Evolutionary conservation across 2,888 invertebrate genomes (phyloP).

Genomic region (Julus scanicus): DNA sequence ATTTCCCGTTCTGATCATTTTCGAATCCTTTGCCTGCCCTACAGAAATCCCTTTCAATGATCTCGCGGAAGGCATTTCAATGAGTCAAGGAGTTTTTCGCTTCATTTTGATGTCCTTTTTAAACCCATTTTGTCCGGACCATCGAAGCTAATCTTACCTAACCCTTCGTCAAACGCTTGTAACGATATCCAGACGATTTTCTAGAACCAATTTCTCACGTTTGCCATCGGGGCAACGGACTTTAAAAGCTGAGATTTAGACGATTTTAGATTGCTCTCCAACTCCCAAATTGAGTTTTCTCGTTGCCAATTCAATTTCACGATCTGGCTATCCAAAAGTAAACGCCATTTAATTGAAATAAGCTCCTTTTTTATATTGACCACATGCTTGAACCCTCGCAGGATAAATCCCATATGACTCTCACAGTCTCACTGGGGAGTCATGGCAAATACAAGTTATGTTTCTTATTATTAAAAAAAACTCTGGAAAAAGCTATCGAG

Average conservation of each 20-base stretch:
- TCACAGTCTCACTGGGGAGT: no score
- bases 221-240: neutral
- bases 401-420: no score
- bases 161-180: neutral
- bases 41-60: neutral
- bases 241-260: neutral
- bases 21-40: neutral
- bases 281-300: neutral
- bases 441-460: no score
- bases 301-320: neutral
- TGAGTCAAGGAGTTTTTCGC: neutral
- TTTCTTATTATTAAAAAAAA: no score
- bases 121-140: constrained; percentile 11
- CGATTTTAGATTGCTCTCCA: neutral
- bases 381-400: neutral
- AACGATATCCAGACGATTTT: neutral
- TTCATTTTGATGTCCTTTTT: neutral
- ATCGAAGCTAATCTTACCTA: constrained; percentile 30
- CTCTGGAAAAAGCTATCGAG: no score
- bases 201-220: neutral
- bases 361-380: neutral
- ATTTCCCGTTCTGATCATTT: neutral
- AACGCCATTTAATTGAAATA: constrained; percentile 5
- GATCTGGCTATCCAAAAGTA: neutral
- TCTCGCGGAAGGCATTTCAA: neutral